Conservation (phyloP, 1,140 invertebrate species). For the Mamestra configurata region DNA sequence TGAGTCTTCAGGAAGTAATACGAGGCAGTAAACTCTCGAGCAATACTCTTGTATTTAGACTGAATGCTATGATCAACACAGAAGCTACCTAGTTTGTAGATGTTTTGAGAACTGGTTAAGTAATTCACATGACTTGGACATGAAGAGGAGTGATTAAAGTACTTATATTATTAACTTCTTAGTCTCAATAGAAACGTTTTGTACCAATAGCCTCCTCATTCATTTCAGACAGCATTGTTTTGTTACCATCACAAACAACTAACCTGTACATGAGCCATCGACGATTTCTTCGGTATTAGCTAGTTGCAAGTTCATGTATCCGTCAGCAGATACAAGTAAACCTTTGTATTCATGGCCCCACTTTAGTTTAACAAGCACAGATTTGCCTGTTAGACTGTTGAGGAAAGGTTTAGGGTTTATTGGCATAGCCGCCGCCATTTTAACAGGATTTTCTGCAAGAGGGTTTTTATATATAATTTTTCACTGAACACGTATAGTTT, state of each 20-base stretch:
- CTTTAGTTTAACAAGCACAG: constrained; percentile 99
- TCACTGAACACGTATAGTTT: neutral
- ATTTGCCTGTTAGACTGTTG: constrained; percentile 98
- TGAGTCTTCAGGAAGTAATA: no score
- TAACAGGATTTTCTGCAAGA: constrained; percentile 63
- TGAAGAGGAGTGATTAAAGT: no score
- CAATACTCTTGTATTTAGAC: no score
- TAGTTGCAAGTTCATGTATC: constrained; percentile 99
- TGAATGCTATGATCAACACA: no score
- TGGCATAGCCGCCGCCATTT: constrained; percentile 94
- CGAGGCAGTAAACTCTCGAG: no score
- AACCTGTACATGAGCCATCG: constrained; percentile 95
- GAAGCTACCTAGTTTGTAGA: no score
- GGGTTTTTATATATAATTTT: neutral
- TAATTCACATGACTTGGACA: no score
- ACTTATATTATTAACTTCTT: neutral
- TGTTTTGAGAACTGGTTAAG: no score
- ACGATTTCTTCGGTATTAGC: constrained; percentile 99
- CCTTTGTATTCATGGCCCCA: constrained; percentile 99
- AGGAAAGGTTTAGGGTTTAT: constrained; percentile 99
- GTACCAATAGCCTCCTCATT: neutral
- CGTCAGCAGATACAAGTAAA: constrained; percentile 98
- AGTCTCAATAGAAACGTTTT: neutral
- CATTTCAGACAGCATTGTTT: neutral
- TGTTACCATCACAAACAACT: constrained; percentile 47